phyloP scores from a whole-genome alignment of 1,140 invertebrate genomes.

The Oedothorax gibbosus region DNA sequence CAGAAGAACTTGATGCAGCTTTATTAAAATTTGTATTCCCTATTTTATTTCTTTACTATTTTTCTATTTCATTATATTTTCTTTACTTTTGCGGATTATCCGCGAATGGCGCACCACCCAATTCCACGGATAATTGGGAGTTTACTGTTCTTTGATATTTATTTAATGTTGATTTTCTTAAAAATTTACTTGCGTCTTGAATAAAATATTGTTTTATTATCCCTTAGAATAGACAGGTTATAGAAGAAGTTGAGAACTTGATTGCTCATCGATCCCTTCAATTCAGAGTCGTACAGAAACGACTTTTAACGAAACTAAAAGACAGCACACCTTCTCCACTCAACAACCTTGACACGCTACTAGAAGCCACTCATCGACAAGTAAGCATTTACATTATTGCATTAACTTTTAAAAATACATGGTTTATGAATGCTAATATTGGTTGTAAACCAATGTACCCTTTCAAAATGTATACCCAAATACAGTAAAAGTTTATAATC shows the following conservation, averaged over 20 bases:
- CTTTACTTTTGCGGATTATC: too few species aligned
- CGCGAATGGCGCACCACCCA: too few species aligned
- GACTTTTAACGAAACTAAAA: conserved; percentile 80
- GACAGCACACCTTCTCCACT: conserved; percentile 80
- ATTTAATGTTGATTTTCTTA: neutral
- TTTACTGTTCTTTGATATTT: too few species aligned
- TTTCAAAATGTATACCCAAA: neutral
- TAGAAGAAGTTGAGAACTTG: conserved; percentile 70
- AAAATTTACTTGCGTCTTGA: neutral
- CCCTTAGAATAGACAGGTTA: conserved; percentile 42
- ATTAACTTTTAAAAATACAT: neutral
- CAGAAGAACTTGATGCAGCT: too few species aligned
- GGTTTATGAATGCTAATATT: neutral
- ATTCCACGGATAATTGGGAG: too few species aligned
- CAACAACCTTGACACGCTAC: conserved; percentile 77
- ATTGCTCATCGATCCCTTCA: conserved; percentile 76
- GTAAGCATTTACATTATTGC: conserved; percentile 66
- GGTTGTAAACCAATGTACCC: neutral
- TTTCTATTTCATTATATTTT: too few species aligned
- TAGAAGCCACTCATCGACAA: conserved; percentile 78
- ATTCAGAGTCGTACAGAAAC: conserved; percentile 79
- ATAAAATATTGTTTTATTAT: neutral
- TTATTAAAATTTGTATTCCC: too few species aligned
- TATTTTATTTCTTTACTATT: too few species aligned
- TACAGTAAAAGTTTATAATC: too few species aligned